Base-by-base conservation (phyloP, 2,888 invertebrate species). In the Drosophila meridionalis region DNA sequence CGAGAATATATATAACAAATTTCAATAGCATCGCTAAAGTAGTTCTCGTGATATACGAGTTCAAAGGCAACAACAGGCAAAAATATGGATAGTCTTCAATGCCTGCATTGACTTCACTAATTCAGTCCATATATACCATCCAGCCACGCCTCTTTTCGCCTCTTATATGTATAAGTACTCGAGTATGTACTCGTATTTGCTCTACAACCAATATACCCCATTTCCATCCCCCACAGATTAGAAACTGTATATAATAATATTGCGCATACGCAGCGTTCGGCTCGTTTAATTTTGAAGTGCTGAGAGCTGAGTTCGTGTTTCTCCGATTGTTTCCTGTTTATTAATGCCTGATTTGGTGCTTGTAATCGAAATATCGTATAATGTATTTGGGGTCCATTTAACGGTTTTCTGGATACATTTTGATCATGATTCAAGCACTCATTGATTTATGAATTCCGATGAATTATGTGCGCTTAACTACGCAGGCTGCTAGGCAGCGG, bases 191-290 rank as follows among this genome's bases (percentile, higher is more conserved):
- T 20, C 20, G 20, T 20, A 20, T 20, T 20, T 20, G 20, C 20
- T 20, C 42, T 8, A 3, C 1, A 20, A 43, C 5, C 26, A 47
- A 28, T 47, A 47, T 50, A n/a, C 32, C 32, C 8, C 4, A n/a
- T 20, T 4, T 42, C n/a, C 42, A 12, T 42, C n/a, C 42, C 42
- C 42, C n/a, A 3, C 1, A 42, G 14, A 1, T 8, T 4, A 3
- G 1, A 34, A 6, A 0, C n/a, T 52, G 52, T 7, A 52, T 59
- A 38, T 28, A 61, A 20, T 36, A 78, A 34, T 20, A 67, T 34
- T 58, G 58, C 80, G 47, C 53, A 80, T 80, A 80, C 76, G 80
- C 53, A 45, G n/a, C 50, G 62, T 65, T 62, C 3, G 42, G 56
- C 40, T 26, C 36, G 38, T 28, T 36, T 38, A 28, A 55, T 14